Conservation (phyloP, 2,113 vertebrate genomes). For the Archocentrus centrarchus region DNA sequence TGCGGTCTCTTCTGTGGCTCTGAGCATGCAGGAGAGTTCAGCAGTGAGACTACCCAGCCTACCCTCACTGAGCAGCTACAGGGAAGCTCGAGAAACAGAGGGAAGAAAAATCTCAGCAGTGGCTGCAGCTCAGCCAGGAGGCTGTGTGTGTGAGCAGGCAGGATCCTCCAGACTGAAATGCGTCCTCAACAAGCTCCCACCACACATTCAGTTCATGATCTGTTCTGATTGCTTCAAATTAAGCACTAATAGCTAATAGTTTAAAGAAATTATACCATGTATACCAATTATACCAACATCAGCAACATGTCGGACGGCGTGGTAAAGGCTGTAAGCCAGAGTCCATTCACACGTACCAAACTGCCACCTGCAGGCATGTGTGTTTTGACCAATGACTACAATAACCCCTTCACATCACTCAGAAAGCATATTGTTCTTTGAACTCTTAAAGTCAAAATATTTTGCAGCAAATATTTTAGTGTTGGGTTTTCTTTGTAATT, state of each 20-base stretch:
- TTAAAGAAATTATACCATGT: not conserved
- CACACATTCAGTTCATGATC: not conserved
- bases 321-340: not conserved
- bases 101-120: constrained; percentile 37
- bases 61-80: constrained; percentile 50
- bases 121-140: constrained; percentile 41
- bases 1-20: not conserved
- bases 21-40: constrained; percentile 22
- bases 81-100: constrained; percentile 43
- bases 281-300: not conserved
- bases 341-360: not conserved
- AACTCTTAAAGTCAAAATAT: not conserved
- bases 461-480: not conserved
- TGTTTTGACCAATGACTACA: not conserved
- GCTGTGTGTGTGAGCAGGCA: constrained; percentile 50
- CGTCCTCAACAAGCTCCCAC: not conserved
- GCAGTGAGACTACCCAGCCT: constrained; percentile 34
- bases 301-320: not conserved
- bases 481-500: too few relatives aligned
- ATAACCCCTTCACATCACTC: not conserved
- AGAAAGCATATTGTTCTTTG: not conserved
- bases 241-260: not conserved
- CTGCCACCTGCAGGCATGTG: not conserved
- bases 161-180: constrained; percentile 32
- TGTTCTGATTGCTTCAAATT: not conserved